A percentile compares a stretch with the other conserved stretches of the same genome.
These are phyloP conservation scores for Esperia sulphurella DNA, from an alignment of 2,888 invertebrate species.

Conservation along the genomic window DNA sequence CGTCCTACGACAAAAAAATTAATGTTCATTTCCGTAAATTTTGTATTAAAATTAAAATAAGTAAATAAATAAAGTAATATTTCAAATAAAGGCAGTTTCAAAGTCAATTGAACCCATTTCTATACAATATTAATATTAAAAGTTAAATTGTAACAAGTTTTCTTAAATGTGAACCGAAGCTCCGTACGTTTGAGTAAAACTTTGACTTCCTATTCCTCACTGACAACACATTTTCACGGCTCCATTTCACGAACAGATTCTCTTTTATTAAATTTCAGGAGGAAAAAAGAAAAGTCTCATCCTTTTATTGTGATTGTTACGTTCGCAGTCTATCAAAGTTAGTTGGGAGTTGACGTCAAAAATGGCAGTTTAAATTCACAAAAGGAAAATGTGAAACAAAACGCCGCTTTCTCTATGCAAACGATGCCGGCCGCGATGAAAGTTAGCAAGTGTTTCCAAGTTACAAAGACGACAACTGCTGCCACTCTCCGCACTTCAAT, in stretches of 20 bases:
- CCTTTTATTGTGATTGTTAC: conserved; percentile 20
- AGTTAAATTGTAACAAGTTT: no score
- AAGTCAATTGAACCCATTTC: no score
- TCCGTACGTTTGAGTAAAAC: no score
- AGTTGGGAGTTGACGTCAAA: conserved; percentile 30
- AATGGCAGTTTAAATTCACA: conserved; percentile 54
- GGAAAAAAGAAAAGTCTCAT: conserved; percentile 30
- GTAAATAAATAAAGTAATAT: no score
- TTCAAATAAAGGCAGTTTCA: no score
- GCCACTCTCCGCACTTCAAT: conserved; percentile 16
- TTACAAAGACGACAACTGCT: conserved; percentile 16
- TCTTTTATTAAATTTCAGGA: conserved; percentile 43
- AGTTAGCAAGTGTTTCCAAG: conserved; percentile 44
- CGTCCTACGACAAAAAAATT: no score
- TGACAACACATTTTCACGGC: conserved; percentile 22
- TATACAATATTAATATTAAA: no score
- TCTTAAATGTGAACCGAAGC: no score
- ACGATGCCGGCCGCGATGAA: conserved; percentile 48
- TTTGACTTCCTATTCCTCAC: conserved; percentile 1
- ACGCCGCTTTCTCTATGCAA: conserved; percentile 66
- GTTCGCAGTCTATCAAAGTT: conserved; percentile 4
- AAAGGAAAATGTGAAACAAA: conserved; percentile 60
- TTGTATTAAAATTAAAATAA: no score
- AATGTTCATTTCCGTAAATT: no score
- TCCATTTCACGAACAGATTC: conserved; percentile 29